A percentile compares a stretch with the other conserved stretches of the same genome.
Evolutionary conservation across 2,113 vertebrate genomes (phyloP).

Genomic region (Platanista minor): DNA sequence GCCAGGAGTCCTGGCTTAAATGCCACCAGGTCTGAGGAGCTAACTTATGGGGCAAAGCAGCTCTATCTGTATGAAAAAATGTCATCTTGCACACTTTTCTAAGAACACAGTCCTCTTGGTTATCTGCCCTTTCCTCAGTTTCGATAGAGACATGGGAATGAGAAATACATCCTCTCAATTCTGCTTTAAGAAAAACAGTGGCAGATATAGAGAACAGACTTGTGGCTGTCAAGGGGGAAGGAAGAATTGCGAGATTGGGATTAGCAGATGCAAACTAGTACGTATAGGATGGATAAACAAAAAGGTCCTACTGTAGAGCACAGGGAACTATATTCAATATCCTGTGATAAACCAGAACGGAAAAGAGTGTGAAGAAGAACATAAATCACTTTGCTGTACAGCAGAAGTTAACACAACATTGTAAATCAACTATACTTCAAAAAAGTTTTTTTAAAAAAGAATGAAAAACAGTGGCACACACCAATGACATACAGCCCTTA

Average conservation of each 20-base stretch:
- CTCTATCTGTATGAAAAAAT: not conserved
- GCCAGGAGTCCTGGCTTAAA: not conserved
- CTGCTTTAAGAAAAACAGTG: not conserved
- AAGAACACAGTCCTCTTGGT: not conserved
- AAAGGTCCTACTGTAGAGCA: not conserved
- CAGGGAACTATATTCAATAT: too few species aligned
- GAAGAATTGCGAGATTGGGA: not conserved
- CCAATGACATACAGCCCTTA: not conserved
- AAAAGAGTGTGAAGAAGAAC: too few species aligned
- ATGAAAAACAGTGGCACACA: not conserved
- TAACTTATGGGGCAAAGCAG: not conserved
- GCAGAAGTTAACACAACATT: not conserved
- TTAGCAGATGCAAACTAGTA: not conserved
- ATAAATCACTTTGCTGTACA: not conserved
- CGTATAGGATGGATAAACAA: not conserved
- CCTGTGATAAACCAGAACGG: not conserved
- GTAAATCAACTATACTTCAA: not conserved
- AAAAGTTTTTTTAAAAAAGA: not conserved
- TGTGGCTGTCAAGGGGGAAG: not conserved
- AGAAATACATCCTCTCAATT: not conserved
- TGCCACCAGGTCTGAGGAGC: not conserved
- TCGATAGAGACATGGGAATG: not conserved
- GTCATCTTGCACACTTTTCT: not conserved
- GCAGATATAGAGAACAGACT: not conserved
- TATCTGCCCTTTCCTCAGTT: not conserved